phyloP scores from a whole-genome alignment of 1,140 invertebrate genomes.

The Drosophila sulfurigaster region DNA sequence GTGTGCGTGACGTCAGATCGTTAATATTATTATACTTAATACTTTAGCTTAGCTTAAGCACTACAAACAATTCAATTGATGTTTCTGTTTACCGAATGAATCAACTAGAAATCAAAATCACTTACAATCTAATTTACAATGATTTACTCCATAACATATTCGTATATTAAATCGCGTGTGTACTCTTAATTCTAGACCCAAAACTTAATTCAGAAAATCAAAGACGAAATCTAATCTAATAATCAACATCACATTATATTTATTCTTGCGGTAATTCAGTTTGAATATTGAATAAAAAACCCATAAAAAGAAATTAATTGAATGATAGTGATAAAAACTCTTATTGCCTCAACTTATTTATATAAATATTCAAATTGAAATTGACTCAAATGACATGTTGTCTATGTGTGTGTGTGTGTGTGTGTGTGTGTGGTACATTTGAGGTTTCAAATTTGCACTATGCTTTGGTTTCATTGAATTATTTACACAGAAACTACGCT shows the following conservation, averaged over 20 bases:
- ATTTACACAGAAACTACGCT: constrained; percentile 72
- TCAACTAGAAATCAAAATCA: constrained; percentile 16
- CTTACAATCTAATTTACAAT: constrained; percentile 10
- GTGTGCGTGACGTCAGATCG: constrained; percentile 37
- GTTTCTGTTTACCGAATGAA: constrained; percentile 17
- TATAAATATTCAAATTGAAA: constrained; percentile 56
- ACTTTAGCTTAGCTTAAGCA: constrained; percentile 32
- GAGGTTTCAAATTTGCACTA: constrained; percentile 56
- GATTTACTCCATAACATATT: constrained; percentile 3
- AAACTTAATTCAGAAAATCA: neutral
- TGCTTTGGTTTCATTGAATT: constrained; percentile 58
- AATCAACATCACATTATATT: constrained; percentile 18
- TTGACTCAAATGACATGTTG: constrained; percentile 51
- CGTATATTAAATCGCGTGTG: neutral
- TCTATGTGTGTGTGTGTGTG: constrained; percentile 5
- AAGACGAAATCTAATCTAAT: neutral
- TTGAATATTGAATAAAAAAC: neutral
- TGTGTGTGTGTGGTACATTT: constrained; percentile 30
- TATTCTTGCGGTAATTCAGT: neutral
- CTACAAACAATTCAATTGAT: constrained; percentile 40
- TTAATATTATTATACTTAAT: constrained; percentile 39
- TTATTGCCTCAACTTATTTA: constrained; percentile 9
- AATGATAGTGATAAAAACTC: neutral
- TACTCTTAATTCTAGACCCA: neutral
- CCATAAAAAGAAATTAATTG: neutral